These are phyloP conservation scores for Hydropsyche betteni DNA, from an alignment of 2,888 invertebrate species.

Conservation along the genomic window DNA sequence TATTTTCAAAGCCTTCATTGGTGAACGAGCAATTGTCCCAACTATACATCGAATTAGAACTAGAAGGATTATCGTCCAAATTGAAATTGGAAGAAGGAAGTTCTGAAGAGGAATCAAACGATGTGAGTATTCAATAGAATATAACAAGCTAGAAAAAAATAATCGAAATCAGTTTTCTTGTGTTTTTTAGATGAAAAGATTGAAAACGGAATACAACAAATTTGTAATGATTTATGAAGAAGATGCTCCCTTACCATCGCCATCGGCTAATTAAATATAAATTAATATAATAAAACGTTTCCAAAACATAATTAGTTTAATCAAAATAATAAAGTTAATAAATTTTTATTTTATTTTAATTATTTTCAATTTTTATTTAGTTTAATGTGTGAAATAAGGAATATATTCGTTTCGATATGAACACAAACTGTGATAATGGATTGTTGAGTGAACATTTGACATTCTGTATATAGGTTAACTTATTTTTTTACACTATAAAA, in stretches of 20 bases:
- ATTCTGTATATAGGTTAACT: no score
- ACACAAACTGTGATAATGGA: no score
- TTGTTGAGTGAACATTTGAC: no score
- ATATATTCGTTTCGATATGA: no score
- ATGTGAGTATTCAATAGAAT: background rate
- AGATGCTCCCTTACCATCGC: slow-evolving; percentile 72
- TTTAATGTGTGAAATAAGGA: no score
- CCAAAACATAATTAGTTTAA: no score
- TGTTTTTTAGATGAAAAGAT: slow-evolving; percentile 53
- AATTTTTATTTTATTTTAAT: no score
- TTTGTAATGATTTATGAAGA: slow-evolving; percentile 76
- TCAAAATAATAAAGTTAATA: no score
- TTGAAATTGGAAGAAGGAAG: slow-evolving; percentile 72
- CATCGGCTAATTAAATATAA: background rate
- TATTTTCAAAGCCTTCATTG: slow-evolving; percentile 65
- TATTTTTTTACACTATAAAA: no score
- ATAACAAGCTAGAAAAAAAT: slow-evolving; percentile 40
- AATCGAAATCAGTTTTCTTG: slow-evolving; percentile 25
- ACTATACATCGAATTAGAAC: slow-evolving; percentile 73
- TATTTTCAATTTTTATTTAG: no score
- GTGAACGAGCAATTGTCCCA: slow-evolving; percentile 79
- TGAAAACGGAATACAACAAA: slow-evolving; percentile 65
- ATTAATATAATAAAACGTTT: background rate
- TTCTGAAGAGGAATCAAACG: slow-evolving; percentile 61
- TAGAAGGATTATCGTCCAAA: slow-evolving; percentile 69